Base-by-base conservation (phyloP, 2,113 vertebrate species). In the Stigmatopora nigra region DNA sequence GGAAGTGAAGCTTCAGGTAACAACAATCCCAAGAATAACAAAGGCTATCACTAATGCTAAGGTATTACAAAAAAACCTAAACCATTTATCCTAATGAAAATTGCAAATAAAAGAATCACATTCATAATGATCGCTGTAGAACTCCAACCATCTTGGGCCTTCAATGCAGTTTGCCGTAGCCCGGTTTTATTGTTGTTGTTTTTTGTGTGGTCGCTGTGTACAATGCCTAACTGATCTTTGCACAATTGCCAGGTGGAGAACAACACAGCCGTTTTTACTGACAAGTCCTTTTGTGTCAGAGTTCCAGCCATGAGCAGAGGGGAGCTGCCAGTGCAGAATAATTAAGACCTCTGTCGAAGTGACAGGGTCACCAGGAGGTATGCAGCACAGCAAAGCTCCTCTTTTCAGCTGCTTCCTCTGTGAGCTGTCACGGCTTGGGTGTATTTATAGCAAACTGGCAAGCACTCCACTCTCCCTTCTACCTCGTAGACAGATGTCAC, bases 341-440 rank as follows among this genome's bases (percentile, higher is more conserved):
- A 91, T 90, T 86, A 89, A 92, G 87, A 91, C 85, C 88, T 89
- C 87, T 84, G 81, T 78, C 70, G 85, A 89, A 85, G 82, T 88
- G 85, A 87, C 89, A 87, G 90, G 75, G 86, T 86, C 83, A 88
- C 87, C 65, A 80, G 86, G 79, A 85, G 89, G 88, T 86, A 88
- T 89, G 86, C 61, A 57, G 82, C 77, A 83, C 80, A 85, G 84
- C 87, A 76, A 77, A 79, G 86, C 82, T 74, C 83, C 64, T 83
- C 69, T 87, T 72, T 88, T 89, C 91, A 89, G 90, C 89, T 91
- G 88, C 84, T 89, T 87, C 89, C 82, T 87, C 82, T 80, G 84
- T 65, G 83, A 81, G 86, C 84, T 87, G 86, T 88, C 82, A 85
- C 73, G 71, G 76, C 78, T 56, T 78, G 68, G 58, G 71, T 68